Base-by-base conservation (phyloP, 2,888 invertebrate genomes). In the Drosophila quinaria region DNA sequence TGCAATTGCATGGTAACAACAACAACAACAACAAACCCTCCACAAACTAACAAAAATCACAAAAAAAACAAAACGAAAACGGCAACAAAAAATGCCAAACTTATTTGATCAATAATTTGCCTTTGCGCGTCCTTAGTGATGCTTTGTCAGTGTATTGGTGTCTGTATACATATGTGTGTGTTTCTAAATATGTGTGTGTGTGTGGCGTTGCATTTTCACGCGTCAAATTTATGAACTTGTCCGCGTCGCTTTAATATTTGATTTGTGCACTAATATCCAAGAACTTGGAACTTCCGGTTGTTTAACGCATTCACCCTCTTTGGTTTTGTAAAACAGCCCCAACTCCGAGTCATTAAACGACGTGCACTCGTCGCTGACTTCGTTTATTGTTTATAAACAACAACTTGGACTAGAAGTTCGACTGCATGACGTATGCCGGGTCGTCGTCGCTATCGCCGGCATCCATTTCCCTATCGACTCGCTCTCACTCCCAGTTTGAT, bases 351-450 rank as follows among this genome's bases (percentile, higher is more conserved):
- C n/a, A 15, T 65, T 56, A 50, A 50, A 59, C 65, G 71, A 76
- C 62, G 65, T 52, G 60, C 60, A 63, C 39, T 64, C 50, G 61
- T 54, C 60, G 41, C 52, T 58, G 52, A 73, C 67, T 78, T 88
- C 83, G 89, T 89, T 89, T 89, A 89, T 80, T 90, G 90, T 89
- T 86, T 89, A 89, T 89, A 89, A 89, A 89, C 89, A 88, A 90
- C 80, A 84, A 73, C 78, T 77, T 74, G 42, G 56, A 66, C 67
- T 73, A 77, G 74, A 80, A 72, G 71, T 70, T 74, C 54, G 72
- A 60, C 67, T 67, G 41, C 60, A 68, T 85, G 89, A 83, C 84
- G 81, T 81, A 87, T 76, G 81, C 84, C 73, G 71, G 84, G 74
- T 72, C 86, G 73, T 72, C 86, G 73, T 70, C 77, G 50, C 77